Conservation (phyloP, 2,797 vertebrate genomes). For the Microhierax caerulescens region DNA sequence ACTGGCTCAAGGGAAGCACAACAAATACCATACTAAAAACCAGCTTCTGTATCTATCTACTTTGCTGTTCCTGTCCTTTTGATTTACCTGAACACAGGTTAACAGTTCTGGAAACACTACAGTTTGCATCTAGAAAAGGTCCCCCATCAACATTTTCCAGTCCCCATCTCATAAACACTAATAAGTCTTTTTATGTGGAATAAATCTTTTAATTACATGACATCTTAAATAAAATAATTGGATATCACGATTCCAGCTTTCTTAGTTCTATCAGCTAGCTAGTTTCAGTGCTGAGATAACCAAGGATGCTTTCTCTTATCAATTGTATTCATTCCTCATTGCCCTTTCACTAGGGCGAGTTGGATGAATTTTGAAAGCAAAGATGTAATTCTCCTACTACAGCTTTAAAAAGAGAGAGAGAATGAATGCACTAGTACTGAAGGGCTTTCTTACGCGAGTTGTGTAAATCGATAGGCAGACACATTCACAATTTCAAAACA, state of each 20-base stretch:
- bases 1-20: not conserved
- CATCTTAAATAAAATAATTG: not conserved
- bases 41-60: not conserved
- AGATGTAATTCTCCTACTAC: not conserved
- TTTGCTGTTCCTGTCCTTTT: not conserved
- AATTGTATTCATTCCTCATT: not conserved
- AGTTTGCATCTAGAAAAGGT: not conserved
- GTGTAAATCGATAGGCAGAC: not conserved
- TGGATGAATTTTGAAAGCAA: not conserved
- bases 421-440: not conserved
- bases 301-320: not conserved
- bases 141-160: accelerated
- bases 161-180: not conserved
- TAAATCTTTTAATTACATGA: not conserved
- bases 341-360: not conserved
- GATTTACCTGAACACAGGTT: not conserved
- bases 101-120: not conserved
- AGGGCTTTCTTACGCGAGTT: not conserved
- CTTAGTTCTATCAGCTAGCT: not conserved
- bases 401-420: not conserved
- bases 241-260: not conserved
- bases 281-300: not conserved
- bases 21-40: not conserved
- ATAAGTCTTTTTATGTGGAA: not conserved
- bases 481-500: not conserved